Evolutionary conservation across 2,888 invertebrate genomes (phyloP).

Genomic region (Drosophila paramelanica): DNA sequence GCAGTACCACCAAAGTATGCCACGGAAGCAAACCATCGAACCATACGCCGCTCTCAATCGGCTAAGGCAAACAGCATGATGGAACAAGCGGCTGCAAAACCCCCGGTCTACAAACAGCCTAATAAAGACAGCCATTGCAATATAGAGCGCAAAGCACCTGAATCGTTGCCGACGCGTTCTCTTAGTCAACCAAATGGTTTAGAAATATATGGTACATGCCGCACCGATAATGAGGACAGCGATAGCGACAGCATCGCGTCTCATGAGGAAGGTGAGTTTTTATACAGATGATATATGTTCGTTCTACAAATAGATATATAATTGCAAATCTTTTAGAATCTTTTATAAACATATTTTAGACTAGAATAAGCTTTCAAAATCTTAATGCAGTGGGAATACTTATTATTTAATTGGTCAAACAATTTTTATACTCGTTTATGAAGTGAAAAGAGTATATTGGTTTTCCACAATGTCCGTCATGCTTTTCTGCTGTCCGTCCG

Average conservation of each 20-base stretch:
- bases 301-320: too few species aligned
- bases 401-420: too few species aligned
- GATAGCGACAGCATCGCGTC: slow-evolving; percentile 85
- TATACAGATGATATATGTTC: neutral
- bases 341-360: too few species aligned
- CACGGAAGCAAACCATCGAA: neutral
- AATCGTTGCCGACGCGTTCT: slow-evolving; percentile 86
- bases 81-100: slow-evolving; percentile 60
- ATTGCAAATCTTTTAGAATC: too few species aligned
- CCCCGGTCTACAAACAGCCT: slow-evolving; percentile 75
- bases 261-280: slow-evolving; percentile 82
- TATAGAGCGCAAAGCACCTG: slow-evolving; percentile 65
- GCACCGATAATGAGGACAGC: slow-evolving; percentile 82
- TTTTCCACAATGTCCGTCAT: too few species aligned
- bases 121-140: slow-evolving; percentile 66
- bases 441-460: too few species aligned
- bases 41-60: slow-evolving; percentile 28
- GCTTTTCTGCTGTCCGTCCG: too few species aligned
- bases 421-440: too few species aligned
- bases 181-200: slow-evolving; percentile 88
- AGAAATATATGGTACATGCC: slow-evolving; percentile 75
- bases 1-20: neutral
- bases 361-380: too few species aligned
- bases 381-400: too few species aligned
- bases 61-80: slow-evolving; percentile 78